Conservation (phyloP, 2,888 invertebrate genomes). For the Elegia similella region DNA sequence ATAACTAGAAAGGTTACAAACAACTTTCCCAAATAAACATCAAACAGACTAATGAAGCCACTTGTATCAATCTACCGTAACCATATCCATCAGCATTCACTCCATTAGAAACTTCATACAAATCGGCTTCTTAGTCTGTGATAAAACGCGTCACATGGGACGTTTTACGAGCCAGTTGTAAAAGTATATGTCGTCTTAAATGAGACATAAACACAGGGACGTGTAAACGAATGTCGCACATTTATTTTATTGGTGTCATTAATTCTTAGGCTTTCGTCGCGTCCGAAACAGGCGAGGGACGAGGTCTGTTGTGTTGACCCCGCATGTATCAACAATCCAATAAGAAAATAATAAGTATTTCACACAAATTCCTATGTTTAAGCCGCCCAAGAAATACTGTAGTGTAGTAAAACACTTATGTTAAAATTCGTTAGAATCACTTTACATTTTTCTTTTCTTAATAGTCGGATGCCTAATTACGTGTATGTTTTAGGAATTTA, state of each 20-base stretch:
- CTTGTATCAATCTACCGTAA: slow-evolving; percentile 4
- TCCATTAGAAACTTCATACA: slow-evolving; percentile 56
- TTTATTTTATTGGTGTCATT: slow-evolving; percentile 78
- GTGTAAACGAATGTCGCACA: slow-evolving; percentile 79
- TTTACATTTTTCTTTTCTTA: no score
- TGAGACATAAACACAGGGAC: slow-evolving; percentile 79
- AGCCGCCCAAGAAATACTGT: no score
- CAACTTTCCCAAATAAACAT: background rate
- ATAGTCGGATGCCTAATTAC: no score
- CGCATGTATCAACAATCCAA: background rate
- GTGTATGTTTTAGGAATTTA: no score
- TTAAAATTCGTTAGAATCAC: no score
- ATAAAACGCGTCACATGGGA: slow-evolving; percentile 67
- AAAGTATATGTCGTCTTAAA: slow-evolving; percentile 79
- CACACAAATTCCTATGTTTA: no score
- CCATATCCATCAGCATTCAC: slow-evolving; percentile 41
- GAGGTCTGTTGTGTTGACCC: background rate
- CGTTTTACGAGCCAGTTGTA: slow-evolving; percentile 70
- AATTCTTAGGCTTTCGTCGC: slow-evolving; percentile 70
- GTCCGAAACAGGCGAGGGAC: slow-evolving; percentile 43
- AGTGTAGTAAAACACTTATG: no score
- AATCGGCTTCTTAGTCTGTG: slow-evolving; percentile 57
- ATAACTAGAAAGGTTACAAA: no score
- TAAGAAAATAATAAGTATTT: background rate
- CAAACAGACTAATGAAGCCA: background rate